Evolutionary conservation across 2,797 vertebrate species (phyloP).

Genomic region (Alosa sapidissima): DNA sequence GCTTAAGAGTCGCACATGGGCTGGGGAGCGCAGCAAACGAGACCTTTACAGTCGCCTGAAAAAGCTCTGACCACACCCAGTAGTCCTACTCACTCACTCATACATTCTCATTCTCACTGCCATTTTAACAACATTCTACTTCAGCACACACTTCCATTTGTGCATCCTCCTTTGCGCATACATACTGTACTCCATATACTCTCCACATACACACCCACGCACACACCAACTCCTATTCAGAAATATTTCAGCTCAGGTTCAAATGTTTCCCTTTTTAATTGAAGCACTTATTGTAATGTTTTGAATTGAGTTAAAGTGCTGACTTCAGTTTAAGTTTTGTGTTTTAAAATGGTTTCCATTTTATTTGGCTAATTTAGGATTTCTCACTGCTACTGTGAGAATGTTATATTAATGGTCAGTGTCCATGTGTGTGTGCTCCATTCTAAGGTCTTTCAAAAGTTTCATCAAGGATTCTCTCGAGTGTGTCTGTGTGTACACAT

Average conservation of each 20-base stretch:
- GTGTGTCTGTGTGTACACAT: neutral
- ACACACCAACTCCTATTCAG: neutral
- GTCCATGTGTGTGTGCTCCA: neutral
- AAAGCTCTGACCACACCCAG: slow-evolving; percentile 75
- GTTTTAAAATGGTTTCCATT: neutral
- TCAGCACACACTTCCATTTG: neutral
- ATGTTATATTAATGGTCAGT: neutral
- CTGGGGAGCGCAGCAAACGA: slow-evolving; percentile 86
- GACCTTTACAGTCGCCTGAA: slow-evolving; percentile 88
- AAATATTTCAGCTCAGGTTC: neutral
- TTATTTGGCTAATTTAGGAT: neutral
- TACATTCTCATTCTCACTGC: slow-evolving; percentile 31
- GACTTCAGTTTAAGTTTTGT: neutral
- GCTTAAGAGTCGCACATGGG: slow-evolving; percentile 89
- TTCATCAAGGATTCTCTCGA: neutral
- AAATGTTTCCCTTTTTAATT: neutral
- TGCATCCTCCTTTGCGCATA: slow-evolving; percentile 11
- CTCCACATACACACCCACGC: neutral
- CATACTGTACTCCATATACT: neutral
- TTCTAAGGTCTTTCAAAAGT: neutral
- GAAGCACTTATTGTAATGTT: slow-evolving; percentile 14
- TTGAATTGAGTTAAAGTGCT: slow-evolving; percentile 11
- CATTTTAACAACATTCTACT: slow-evolving; percentile 28
- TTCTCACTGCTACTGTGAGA: neutral
- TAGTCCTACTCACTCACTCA: neutral